Conservation (phyloP, 2,888 invertebrate genomes). For the Ophioninae sp. region DNA sequence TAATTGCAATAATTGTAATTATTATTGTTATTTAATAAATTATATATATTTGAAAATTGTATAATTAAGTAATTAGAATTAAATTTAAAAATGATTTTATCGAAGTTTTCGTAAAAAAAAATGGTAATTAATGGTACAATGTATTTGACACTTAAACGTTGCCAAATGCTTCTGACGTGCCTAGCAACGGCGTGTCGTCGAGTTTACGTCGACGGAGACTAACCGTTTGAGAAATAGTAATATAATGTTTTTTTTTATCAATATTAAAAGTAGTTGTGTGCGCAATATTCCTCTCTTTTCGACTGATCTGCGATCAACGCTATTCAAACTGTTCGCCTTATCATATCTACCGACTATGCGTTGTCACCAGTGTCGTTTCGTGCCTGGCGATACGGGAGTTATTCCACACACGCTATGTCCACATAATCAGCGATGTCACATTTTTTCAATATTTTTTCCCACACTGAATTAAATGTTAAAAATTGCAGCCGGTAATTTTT, state of each 20-base stretch:
- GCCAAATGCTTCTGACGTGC: slow-evolving; percentile 9
- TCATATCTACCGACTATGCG: slow-evolving; percentile 9
- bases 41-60: no score
- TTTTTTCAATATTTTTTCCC: background rate
- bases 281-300: background rate
- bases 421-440: slow-evolving; percentile 21
- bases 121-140: slow-evolving; percentile 53
- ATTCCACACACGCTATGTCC: slow-evolving; percentile 2
- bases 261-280: slow-evolving; percentile 44
- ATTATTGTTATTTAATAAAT: no score
- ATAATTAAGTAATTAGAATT: no score
- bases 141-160: slow-evolving; percentile 18
- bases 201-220: background rate
- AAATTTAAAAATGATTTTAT: no score
- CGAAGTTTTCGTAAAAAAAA: no score
- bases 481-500: no score
- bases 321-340: slow-evolving; percentile 22
- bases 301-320: slow-evolving; percentile 31
- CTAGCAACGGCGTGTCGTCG: slow-evolving; percentile 47
- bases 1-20: no score
- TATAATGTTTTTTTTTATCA: slow-evolving; percentile 35
- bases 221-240: background rate
- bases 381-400: background rate
- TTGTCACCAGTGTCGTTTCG: background rate
- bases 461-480: no score